phyloP scores from a whole-genome alignment of 1,140 invertebrate species.

The Helicorthomorpha holstii region DNA sequence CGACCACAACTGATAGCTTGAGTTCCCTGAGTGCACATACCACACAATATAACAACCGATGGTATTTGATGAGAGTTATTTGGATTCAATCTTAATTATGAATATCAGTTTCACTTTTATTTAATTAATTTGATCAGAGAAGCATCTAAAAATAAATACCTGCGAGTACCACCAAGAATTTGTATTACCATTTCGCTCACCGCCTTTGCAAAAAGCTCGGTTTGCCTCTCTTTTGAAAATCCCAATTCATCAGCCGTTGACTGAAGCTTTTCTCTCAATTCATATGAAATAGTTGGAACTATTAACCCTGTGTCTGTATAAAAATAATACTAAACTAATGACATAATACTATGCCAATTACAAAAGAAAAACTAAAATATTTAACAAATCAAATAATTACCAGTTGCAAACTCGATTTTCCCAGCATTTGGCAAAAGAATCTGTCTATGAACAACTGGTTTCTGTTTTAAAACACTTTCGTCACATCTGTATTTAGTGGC shows the following conservation, averaged over 20 bases:
- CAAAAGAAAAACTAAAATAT: no score
- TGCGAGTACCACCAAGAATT: conserved; percentile 50
- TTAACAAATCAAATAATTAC: conserved; percentile 19
- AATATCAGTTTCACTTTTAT: neutral
- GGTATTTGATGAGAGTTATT: conserved; percentile 64
- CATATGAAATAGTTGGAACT: conserved; percentile 51
- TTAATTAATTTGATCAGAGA: neutral
- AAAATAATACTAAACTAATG: no score
- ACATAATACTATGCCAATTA: no score
- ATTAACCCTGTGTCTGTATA: conserved; percentile 49
- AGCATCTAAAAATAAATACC: conserved; percentile 16
- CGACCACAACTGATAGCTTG: conserved; percentile 48
- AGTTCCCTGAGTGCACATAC: conserved; percentile 49
- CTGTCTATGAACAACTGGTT: conserved; percentile 44
- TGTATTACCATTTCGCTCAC: conserved; percentile 60
- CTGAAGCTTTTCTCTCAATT: conserved; percentile 45
- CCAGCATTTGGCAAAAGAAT: conserved; percentile 47
- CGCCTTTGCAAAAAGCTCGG: conserved; percentile 55
- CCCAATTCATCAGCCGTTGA: conserved; percentile 44
- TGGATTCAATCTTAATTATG: conserved; percentile 40
- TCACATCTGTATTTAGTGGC: conserved; percentile 49
- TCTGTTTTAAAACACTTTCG: conserved; percentile 59
- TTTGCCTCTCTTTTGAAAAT: conserved; percentile 43
- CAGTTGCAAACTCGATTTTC: conserved; percentile 52
- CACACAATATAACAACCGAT: conserved; percentile 54